A percentile compares a stretch with the other conserved stretches of the same genome.
Conservation (phyloP, 1,140 invertebrate genomes). For the Spodoptera litura region DNA sequence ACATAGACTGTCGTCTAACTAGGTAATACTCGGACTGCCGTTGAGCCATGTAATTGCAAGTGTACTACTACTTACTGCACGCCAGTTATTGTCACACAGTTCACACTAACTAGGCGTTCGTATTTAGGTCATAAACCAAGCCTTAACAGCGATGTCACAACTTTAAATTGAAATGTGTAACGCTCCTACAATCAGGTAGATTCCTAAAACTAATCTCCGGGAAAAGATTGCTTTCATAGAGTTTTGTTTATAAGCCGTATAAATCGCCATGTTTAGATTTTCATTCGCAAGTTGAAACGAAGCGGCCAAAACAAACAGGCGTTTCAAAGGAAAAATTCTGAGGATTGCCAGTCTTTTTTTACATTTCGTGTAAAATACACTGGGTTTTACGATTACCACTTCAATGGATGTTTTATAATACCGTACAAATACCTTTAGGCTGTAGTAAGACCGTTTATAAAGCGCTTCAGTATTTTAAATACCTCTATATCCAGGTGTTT, state of each 20-base stretch:
- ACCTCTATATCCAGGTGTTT: slow-evolving; percentile 12
- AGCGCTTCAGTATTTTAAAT: not conserved
- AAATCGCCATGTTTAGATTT: slow-evolving; percentile 29
- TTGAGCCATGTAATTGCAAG: slow-evolving; percentile 15
- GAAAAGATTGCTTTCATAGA: not conserved
- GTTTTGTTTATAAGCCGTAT: not conserved
- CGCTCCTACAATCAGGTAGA: not conserved
- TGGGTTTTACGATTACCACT: slow-evolving; percentile 14
- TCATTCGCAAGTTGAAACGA: slow-evolving; percentile 23
- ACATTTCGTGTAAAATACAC: not conserved
- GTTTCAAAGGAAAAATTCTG: slow-evolving; percentile 21
- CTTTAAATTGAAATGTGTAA: slow-evolving; percentile 24
- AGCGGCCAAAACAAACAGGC: slow-evolving; percentile 28
- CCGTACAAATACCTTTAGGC: not conserved
- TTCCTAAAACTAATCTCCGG: slow-evolving; percentile 3
- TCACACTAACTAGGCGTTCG: slow-evolving; percentile 6
- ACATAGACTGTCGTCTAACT: not conserved
- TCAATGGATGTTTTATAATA: slow-evolving; percentile 24
- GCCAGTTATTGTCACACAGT: slow-evolving; percentile 21
- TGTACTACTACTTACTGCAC: too few species aligned
- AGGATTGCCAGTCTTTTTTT: slow-evolving; percentile 12
- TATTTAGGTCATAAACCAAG: slow-evolving; percentile 40
- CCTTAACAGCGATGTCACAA: slow-evolving; percentile 40
- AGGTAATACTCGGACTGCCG: not conserved
- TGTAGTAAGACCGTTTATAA: not conserved